phyloP scores from a whole-genome alignment of 2,797 vertebrate genomes.

The Phylloscopus collybita region DNA sequence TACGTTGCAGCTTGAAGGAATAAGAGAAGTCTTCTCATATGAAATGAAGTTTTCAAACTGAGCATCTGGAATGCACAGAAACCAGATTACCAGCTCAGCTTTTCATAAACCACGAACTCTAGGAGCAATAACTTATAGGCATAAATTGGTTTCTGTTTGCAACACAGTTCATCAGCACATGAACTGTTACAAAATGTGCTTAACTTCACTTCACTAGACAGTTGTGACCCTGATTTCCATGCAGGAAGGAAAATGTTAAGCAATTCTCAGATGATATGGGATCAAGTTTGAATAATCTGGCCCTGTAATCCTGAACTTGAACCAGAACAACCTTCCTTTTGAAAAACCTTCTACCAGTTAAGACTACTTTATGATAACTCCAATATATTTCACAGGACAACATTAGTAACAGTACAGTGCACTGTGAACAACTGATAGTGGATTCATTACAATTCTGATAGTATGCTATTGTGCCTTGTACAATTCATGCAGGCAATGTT shows the following conservation, averaged over 20 bases:
- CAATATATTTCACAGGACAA: background rate
- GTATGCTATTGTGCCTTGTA: constrained; percentile 42
- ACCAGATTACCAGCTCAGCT: background rate
- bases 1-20: background rate
- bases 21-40: background rate
- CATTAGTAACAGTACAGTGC: background rate
- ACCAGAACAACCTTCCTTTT: background rate
- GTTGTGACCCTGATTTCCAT: background rate
- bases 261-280: background rate
- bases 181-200: background rate
- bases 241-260: background rate
- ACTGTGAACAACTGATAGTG: constrained; percentile 43
- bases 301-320: background rate
- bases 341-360: constrained; percentile 18
- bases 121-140: background rate
- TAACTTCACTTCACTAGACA: background rate
- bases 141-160: background rate
- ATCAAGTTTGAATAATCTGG: background rate
- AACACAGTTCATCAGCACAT: background rate
- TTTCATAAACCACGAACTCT: background rate
- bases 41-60: background rate
- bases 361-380: background rate
- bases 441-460: constrained; percentile 49
- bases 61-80: background rate
- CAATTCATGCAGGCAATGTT: constrained; percentile 58